Evolutionary conservation across 2,888 invertebrate genomes (phyloP).

Genomic region (Cetonia aurata): DNA sequence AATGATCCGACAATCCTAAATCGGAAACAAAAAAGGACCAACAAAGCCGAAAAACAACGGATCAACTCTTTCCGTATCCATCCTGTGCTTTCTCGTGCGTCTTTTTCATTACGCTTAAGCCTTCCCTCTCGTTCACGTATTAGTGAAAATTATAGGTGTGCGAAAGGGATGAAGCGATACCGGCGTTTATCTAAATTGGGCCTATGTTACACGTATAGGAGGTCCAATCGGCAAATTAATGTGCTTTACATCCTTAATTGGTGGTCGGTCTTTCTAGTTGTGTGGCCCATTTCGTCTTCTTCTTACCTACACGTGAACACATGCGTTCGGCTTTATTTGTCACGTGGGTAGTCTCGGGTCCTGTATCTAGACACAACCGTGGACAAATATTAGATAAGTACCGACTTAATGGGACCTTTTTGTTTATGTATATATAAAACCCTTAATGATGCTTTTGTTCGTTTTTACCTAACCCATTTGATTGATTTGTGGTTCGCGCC

Average conservation of each 20-base stretch:
- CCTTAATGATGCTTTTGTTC: slow-evolving; percentile 62
- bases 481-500: slow-evolving; percentile 26
- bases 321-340: slow-evolving; percentile 53
- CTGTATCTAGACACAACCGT: slow-evolving; percentile 63
- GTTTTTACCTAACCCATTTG: slow-evolving; percentile 52
- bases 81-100: slow-evolving; percentile 5
- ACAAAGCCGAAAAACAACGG: slow-evolving; percentile 37
- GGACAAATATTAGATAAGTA: slow-evolving; percentile 67
- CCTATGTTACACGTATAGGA: slow-evolving; percentile 61
- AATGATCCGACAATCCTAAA: slow-evolving; percentile 45
- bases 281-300: slow-evolving; percentile 61
- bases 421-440: slow-evolving; percentile 62
- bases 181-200: slow-evolving; percentile 46
- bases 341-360: slow-evolving; percentile 56
- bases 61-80: slow-evolving; percentile 50
- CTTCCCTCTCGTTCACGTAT: slow-evolving; percentile 34
- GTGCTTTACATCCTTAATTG: slow-evolving; percentile 68
- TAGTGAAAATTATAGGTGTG: slow-evolving; percentile 13
- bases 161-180: slow-evolving; percentile 40
- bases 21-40: slow-evolving; percentile 36
- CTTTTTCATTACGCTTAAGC: slow-evolving; percentile 15
- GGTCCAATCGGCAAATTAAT: slow-evolving; percentile 67
- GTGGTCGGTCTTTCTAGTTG: slow-evolving; percentile 63
- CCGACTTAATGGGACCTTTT: slow-evolving; percentile 65
- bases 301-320: slow-evolving; percentile 13